Evolutionary conservation across 1,140 invertebrate species (phyloP), one percentile per base, ranked within the genome.

Genomic region (Pectinophora gossypiella): DNA sequence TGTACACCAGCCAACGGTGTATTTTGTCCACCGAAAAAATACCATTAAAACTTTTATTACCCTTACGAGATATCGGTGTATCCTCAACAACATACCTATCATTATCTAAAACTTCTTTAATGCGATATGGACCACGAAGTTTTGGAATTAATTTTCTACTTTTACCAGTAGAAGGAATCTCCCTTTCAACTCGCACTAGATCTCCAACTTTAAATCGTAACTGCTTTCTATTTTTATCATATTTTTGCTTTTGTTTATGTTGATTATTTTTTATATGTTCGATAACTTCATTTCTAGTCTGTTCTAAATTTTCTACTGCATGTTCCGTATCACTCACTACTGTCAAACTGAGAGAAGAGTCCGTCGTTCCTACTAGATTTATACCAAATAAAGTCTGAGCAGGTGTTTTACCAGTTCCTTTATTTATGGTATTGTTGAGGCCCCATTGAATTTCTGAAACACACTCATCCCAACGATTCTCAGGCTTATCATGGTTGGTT

Each of bases 91-190:
- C 27, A 16, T 38, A 49, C 3, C 48, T 35, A 19, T 49, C 48
- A 21, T 49, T 49, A 21, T 12, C 12, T 12, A 19, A 19, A 19
- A 49, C 35, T 20, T 49, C 12, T 19, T n/a, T 19, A 20, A 44
- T 12, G 5, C 42, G 42, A 19, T 44, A 44, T 20, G 42, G 42
- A 20, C 42, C 42, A 3, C n/a, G 27, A 13, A 20, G 15, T 21
- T 27, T 49, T n/a, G 48, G 48, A 38, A 38, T 15, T 38, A 49
- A 22, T 36, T 49, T 49, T 18, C 18, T 49, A 21, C 32, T 38
- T 21, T 49, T n/a, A n/a, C 48, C 48, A 13, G 18, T 49, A 21
- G 12, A 6, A 12, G 48, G 18, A 6, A 49, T 21, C 7, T 36
- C 48, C 12, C 46, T 10, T 13, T 38, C 48, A 7, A 49, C 15